Percentiles rank a stretch among this genome's conserved stretches.
Conservation (phyloP, 2,113 vertebrate genomes). For the Zootoca vivipara region DNA sequence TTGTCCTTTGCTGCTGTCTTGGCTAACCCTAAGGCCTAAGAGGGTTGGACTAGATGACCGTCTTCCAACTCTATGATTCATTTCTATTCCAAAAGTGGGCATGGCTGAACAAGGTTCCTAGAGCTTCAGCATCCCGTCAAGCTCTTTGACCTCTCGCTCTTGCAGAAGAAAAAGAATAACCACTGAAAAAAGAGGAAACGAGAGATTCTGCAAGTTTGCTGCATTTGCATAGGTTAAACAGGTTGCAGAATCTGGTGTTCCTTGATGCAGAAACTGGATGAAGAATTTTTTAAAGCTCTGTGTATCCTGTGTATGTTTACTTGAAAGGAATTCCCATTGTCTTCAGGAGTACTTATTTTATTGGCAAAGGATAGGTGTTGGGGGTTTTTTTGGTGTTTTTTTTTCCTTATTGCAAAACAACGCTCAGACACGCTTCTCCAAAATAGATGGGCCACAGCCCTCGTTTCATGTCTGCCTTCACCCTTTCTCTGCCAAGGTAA, state of each 20-base stretch:
- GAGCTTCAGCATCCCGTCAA: neutral
- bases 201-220: neutral
- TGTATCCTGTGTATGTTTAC: neutral
- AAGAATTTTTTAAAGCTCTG: neutral
- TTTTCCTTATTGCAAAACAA: neutral
- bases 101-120: too few species aligned
- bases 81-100: neutral
- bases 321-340: neutral
- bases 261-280: neutral
- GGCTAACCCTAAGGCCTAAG: neutral
- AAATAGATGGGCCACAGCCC: neutral
- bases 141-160: neutral
- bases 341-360: neutral
- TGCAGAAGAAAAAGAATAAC: neutral
- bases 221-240: neutral
- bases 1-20: neutral
- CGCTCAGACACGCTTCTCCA: neutral
- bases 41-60: too few species aligned
- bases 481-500: conserved; percentile 27
- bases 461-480: neutral
- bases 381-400: neutral
- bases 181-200: neutral
- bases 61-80: neutral
- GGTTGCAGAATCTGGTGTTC: neutral
- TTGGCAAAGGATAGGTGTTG: neutral